These are phyloP conservation scores for Musca vetustissima DNA, from an alignment of 1,140 invertebrate genomes.

Conservation along the genomic window DNA sequence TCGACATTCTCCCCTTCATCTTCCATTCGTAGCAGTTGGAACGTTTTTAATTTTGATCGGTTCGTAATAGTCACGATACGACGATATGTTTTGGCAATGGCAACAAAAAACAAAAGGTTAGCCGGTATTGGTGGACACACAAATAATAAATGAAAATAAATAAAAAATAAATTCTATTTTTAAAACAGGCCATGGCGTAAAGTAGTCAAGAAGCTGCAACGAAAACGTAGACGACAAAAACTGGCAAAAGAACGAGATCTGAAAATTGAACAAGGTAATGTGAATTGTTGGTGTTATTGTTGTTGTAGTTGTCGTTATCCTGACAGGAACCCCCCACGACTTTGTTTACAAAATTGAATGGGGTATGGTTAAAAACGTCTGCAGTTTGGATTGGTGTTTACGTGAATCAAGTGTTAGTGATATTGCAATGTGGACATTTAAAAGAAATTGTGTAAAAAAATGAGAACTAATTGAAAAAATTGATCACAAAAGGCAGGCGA, in stretches of 20 bases:
- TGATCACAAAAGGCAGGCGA: no score
- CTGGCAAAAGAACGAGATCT: constrained; percentile 50
- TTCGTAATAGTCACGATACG: no score
- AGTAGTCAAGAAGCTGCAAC: constrained; percentile 55
- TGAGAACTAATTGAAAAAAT: no score
- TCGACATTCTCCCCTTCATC: no score
- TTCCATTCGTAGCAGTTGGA: no score
- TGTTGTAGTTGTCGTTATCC: not conserved
- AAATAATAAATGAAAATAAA: not conserved
- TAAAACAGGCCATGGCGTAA: constrained; percentile 53
- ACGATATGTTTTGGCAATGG: not conserved
- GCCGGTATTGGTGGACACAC: not conserved
- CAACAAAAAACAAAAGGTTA: not conserved
- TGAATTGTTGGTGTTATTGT: not conserved
- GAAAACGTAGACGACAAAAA: constrained; percentile 54
- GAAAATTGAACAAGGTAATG: constrained; percentile 38
- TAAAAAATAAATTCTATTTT: constrained; percentile 1
- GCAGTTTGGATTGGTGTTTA: no score
- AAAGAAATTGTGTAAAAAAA: no score
- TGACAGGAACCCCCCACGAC: not conserved
- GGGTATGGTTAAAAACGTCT: no score
- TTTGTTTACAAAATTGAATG: no score
- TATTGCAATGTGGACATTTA: no score
- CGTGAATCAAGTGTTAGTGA: no score
- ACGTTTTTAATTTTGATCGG: no score